Evolutionary conservation across 2,888 invertebrate genomes (phyloP).

Genomic region (Patella ulyssiponensis): DNA sequence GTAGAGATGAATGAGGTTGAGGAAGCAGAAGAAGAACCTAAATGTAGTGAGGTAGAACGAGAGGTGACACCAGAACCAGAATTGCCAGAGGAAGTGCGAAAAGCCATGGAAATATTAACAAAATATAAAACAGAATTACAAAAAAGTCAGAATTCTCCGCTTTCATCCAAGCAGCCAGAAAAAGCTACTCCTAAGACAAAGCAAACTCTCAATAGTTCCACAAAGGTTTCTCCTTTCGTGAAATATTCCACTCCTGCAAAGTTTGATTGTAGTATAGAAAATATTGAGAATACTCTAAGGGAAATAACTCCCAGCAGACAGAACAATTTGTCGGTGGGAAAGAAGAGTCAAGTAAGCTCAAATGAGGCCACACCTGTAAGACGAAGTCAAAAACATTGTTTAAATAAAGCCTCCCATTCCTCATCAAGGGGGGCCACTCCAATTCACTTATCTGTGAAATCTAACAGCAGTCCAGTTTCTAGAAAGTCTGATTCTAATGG

Average conservation of each 20-base stretch:
- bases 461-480: too few relatives aligned
- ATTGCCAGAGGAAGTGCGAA: constrained; percentile 11
- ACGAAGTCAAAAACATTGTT: neutral
- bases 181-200: neutral
- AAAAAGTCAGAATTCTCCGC: neutral
- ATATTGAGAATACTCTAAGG: neutral
- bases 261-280: neutral
- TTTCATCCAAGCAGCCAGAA: neutral
- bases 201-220: neutral
- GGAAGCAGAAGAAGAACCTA: neutral
- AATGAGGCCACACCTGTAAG: neutral
- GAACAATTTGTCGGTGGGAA: too few relatives aligned
- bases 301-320: neutral
- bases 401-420: neutral
- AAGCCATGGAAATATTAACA: constrained; percentile 17
- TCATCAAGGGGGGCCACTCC: neutral
- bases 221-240: neutral
- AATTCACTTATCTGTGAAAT: too few relatives aligned
- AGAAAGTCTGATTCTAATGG: too few relatives aligned
- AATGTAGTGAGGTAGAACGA: too few relatives aligned
- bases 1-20: neutral
- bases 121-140: constrained; percentile 8
- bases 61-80: neutral
- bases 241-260: neutral
- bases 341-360: neutral